Evolutionary conservation across 2,113 vertebrate species (phyloP), one percentile per base, ranked within the genome.

Genomic region (Actenoides lindsayi): DNA sequence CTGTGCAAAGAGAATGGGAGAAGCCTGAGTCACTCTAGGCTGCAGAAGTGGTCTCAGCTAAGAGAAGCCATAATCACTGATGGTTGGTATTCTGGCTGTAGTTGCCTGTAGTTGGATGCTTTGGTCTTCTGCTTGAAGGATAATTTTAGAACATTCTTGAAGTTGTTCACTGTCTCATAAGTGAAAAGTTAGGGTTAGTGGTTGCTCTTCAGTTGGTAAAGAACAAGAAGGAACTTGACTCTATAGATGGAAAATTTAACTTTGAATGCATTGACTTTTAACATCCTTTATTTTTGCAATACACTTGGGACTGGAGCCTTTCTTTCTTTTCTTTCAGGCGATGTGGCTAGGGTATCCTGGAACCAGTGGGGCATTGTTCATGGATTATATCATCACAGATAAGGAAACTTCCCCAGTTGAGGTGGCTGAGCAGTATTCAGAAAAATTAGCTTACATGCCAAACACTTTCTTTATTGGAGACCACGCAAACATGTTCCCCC

Each of bases 311-410:
- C 85, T 71, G 30, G 42, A 91, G 11, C 16, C 20, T 46, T 90
- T 16, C 6, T 81, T 77, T 51, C 27, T 91, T 89, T 17, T 20
- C 60, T 97, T 97, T 51, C 75, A 99, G 99, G 97, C 99, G 4
- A 99, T 99, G 99, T 99, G 99, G 99, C 97, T 99, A 53, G 99
- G 99, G 8, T 99, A 99, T 96, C 99, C 99, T 81, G 99, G 99
- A 87, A 99, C 99, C 82, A 99, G 99, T 67, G 99, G 99, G 25
- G 99, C 99, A 0, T 98, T 99, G 71, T 99, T 99, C 95, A 99
- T 99, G 99, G 99, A 99, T 97, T 99, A 99, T 94, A 99, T 99
- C 51, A 98, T 99, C 96, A 98, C 98, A 73, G 99, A 99, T 97
- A 99, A 99, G 96, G 99, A 99, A 97, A 99, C 99, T 2, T 99